A percentile compares a stretch with the other conserved stretches of the same genome.
phyloP scores from a whole-genome alignment of 2,113 vertebrate species.

The Lucifuga dentata region DNA sequence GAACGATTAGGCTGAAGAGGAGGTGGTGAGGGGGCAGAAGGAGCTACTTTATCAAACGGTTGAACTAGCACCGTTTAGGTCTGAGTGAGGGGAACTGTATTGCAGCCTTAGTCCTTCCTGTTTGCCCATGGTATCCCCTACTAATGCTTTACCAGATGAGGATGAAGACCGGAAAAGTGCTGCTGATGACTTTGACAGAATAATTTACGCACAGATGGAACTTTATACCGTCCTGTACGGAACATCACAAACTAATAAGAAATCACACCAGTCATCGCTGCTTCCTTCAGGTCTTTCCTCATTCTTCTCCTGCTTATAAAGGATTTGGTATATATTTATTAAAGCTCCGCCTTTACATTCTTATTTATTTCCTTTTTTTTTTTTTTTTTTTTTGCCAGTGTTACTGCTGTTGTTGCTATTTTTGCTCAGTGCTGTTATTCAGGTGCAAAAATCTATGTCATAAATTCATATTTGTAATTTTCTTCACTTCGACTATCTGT shows the following conservation, averaged over 20 bases:
- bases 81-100: slow-evolving; percentile 39
- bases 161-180: slow-evolving; percentile 29
- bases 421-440: no score
- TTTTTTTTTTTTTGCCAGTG: no score
- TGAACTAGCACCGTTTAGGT: slow-evolving; percentile 59
- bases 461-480: no score
- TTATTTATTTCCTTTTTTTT: no score
- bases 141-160: slow-evolving; percentile 58
- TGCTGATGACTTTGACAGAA: slow-evolving; percentile 46
- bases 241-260: slow-evolving; percentile 40
- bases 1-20: slow-evolving; percentile 40
- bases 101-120: slow-evolving; percentile 43
- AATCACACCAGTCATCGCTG: slow-evolving; percentile 11
- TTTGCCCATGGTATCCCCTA: slow-evolving; percentile 45
- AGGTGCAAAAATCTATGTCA: no score
- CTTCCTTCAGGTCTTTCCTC: slow-evolving; percentile 14
- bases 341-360: no score
- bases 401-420: no score
- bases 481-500: no score
- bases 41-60: slow-evolving; percentile 29
- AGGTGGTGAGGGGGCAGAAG: slow-evolving; percentile 7
- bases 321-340: no score
- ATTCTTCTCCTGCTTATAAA: slow-evolving; percentile 4
- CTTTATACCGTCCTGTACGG: slow-evolving; percentile 36
- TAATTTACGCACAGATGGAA: slow-evolving; percentile 43